Evolutionary conservation across 2,888 invertebrate genomes (phyloP), one percentile per base, ranked within the genome.

Genomic region (Kryphioiulus occultus): DNA sequence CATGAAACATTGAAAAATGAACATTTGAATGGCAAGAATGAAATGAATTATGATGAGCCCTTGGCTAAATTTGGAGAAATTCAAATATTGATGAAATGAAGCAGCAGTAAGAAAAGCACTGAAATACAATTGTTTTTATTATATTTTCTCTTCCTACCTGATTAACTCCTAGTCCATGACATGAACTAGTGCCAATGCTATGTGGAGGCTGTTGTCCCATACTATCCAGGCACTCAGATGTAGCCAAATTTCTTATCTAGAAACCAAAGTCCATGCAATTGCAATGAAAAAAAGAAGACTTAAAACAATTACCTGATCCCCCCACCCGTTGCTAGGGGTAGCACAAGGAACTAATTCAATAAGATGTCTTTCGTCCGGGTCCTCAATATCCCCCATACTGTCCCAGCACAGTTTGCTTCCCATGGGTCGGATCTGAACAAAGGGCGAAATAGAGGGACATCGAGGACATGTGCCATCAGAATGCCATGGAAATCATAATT

Each of bases 81-180:
- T 39, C 9, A 9, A 39, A 39, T 9, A 39, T n/a, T 39, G 39
- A 39, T 39, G 9, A 39, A 5, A 39, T 5, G 39, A 39, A 39
- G 3, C 39, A 39, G 9, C 39, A 39, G 39, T 3, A 9, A 39
- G 9, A 39, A 39, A 39, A 9, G 39, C 9, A 39, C 39, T 5
- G 39, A 39, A 39, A 5, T 39, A 39, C 39, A 9, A 39, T 39
- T 47, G 15, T 47, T 47, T 47, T 47, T 15, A 17, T 15, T 9
- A 39, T 15, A 5, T 47, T 47, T 15, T 47, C 47, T 47, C 47
- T 15, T 47, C 59, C 17, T 92, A 94, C 94, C 93, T 95, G 95
- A 93, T 98, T 99, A 91, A 97, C 98, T 88, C 99, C 99, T 90
- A 95, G 95, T 35, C 98, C 98, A 92, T 99, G 99, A 91, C 99